phyloP scores from a whole-genome alignment of 2,113 vertebrate species.

The Neofelis nebulosa region DNA sequence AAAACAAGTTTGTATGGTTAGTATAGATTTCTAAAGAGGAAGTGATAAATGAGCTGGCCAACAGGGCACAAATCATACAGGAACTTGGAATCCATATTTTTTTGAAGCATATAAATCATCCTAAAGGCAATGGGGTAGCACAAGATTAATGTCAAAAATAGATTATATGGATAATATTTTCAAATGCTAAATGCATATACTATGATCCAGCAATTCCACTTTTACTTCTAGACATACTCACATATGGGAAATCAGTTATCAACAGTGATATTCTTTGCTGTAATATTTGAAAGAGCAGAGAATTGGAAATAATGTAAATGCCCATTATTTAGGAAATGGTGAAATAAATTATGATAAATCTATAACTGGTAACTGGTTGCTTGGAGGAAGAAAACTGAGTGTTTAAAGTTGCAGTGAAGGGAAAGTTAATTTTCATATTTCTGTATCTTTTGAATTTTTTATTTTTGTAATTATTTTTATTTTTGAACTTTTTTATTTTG shows the following conservation, averaged over 20 bases:
- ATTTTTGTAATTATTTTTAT: not conserved
- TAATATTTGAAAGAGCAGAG: constrained; percentile 36
- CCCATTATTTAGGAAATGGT: constrained; percentile 30
- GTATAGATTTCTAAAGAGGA: not conserved
- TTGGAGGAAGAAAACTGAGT: not conserved
- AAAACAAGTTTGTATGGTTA: not conserved
- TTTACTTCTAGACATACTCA: constrained; percentile 24
- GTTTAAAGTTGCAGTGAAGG: not conserved
- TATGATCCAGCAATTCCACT: constrained; percentile 8
- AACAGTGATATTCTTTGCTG: constrained; percentile 31
- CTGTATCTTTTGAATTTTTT: not conserved
- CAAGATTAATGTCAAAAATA: constrained; percentile 34
- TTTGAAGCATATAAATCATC: constrained; percentile 3
- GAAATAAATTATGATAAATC: constrained; percentile 35
- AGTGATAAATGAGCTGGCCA: constrained; percentile 5
- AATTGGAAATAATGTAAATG: constrained; percentile 21
- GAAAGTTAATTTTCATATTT: not conserved
- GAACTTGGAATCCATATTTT: constrained; percentile 9
- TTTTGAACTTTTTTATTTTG: too few relatives aligned
- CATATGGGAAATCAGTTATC: constrained; percentile 25
- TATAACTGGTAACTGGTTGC: not conserved
- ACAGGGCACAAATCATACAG: not conserved
- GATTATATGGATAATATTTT: constrained; percentile 30
- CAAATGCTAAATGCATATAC: constrained; percentile 18
- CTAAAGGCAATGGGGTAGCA: constrained; percentile 38